Conservation (phyloP, 2,113 vertebrate genomes). For the Chauna torquata region DNA sequence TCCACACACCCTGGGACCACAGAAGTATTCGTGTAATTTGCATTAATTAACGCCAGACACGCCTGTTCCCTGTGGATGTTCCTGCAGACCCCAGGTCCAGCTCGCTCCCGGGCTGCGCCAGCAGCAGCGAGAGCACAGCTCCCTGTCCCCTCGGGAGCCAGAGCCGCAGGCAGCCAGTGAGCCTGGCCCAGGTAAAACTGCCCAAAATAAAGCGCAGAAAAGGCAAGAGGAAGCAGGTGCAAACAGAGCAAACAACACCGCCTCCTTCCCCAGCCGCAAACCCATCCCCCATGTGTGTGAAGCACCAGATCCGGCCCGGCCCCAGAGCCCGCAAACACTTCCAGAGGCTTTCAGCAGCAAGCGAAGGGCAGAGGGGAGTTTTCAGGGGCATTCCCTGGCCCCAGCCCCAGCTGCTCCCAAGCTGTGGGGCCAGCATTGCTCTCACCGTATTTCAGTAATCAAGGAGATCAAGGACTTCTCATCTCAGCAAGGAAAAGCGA, state of each 20-base stretch:
- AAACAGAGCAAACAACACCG: background rate
- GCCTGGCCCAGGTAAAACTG: background rate
- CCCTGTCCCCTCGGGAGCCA: background rate
- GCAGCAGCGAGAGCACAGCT: background rate
- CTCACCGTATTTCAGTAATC: background rate
- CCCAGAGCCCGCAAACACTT: fast-evolving
- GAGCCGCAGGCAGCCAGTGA: background rate
- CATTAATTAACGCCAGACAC: too few species aligned
- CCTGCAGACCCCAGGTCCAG: background rate
- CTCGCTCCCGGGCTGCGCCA: background rate
- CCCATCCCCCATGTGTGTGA: background rate
- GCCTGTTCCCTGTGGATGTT: background rate
- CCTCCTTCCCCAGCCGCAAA: background rate
- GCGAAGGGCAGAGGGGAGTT: background rate
- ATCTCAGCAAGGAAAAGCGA: background rate
- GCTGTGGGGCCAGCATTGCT: background rate
- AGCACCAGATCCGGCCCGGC: fast-evolving
- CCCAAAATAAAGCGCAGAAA: fast-evolving
- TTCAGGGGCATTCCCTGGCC: fast-evolving
- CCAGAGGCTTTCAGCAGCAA: background rate
- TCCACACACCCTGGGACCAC: background rate
- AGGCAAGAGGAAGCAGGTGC: background rate
- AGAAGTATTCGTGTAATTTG: background rate
- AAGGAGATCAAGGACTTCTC: background rate
- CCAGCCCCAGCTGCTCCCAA: background rate